Percentiles rank a stretch among this genome's conserved stretches.
phyloP scores from a whole-genome alignment of 2,888 invertebrate species.

The Pantelozetes paolii region DNA sequence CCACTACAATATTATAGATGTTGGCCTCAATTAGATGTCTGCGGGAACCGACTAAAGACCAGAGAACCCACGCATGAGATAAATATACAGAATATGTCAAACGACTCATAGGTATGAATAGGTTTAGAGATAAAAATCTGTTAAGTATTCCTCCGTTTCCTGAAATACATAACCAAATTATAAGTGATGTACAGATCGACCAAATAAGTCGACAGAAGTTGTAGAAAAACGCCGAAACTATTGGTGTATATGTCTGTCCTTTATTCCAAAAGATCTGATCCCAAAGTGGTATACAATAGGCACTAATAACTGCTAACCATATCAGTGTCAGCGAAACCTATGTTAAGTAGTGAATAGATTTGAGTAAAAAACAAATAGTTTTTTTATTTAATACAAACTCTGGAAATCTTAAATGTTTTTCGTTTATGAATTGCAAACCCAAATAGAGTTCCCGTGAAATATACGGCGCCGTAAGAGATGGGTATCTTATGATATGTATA shows the following conservation, averaged over 20 bases:
- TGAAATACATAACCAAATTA: constrained; percentile 37
- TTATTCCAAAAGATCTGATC: constrained; percentile 19
- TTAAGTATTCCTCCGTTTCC: constrained; percentile 41
- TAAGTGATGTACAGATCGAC: neutral
- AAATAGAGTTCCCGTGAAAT: constrained; percentile 13
- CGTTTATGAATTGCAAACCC: neutral
- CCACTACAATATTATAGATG: neutral
- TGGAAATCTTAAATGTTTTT: neutral
- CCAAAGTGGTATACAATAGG: constrained; percentile 17
- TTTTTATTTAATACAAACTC: neutral
- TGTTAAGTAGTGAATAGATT: neutral
- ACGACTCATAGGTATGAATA: constrained; percentile 40
- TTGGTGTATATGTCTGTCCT: neutral
- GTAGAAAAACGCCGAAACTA: neutral
- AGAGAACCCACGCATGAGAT: constrained; percentile 42
- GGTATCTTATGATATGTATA: neutral
- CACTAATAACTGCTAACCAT: neutral
- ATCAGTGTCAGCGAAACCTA: neutral
- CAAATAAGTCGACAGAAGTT: neutral
- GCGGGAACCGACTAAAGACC: constrained; percentile 35
- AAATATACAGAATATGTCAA: constrained; percentile 44
- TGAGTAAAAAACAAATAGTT: neutral
- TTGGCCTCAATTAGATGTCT: constrained; percentile 34
- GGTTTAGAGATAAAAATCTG: constrained; percentile 32
- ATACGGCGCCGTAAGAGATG: constrained; percentile 1